A percentile compares a stretch with the other conserved stretches of the same genome.
Conservation (phyloP, 1,140 invertebrate genomes). For the Panagrolaimus sp. region DNA sequence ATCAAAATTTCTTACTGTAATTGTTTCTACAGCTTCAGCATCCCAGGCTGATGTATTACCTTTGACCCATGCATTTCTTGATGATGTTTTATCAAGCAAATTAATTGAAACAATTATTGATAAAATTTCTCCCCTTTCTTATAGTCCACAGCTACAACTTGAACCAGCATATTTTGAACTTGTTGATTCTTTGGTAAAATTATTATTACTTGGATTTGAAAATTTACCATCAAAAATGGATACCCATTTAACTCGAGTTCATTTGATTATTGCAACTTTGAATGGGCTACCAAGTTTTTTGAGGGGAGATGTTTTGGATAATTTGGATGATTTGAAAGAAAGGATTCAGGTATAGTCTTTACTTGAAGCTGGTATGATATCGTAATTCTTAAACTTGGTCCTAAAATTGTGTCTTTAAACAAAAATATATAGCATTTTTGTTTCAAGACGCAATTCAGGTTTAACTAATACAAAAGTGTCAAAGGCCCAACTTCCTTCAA, state of each 20-base stretch:
- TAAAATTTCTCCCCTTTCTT: neutral
- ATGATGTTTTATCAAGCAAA: slow-evolving; percentile 18
- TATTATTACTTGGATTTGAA: slow-evolving; percentile 20
- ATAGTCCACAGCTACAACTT: neutral
- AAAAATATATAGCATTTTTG: no score
- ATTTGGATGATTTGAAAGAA: slow-evolving; percentile 15
- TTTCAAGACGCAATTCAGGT: no score
- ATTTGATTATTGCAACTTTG: neutral
- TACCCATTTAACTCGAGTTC: neutral
- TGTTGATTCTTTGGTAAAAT: neutral
- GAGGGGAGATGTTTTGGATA: neutral
- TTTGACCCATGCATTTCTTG: slow-evolving; percentile 12
- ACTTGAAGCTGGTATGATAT: neutral
- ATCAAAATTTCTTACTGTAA: slow-evolving; percentile 18
- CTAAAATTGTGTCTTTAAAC: no score
- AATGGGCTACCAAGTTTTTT: neutral
- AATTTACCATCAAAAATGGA: slow-evolving; percentile 21
- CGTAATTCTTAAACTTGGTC: no score
- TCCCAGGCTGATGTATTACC: neutral
- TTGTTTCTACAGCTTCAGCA: slow-evolving; percentile 17
- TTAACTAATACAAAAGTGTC: no score
- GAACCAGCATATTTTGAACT: neutral
- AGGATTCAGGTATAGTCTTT: neutral
- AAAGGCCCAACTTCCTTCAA: no score
- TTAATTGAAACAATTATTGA: slow-evolving; percentile 21